Base-by-base conservation (phyloP, 2,797 vertebrate species). In the Phoeniculus purpureus region DNA sequence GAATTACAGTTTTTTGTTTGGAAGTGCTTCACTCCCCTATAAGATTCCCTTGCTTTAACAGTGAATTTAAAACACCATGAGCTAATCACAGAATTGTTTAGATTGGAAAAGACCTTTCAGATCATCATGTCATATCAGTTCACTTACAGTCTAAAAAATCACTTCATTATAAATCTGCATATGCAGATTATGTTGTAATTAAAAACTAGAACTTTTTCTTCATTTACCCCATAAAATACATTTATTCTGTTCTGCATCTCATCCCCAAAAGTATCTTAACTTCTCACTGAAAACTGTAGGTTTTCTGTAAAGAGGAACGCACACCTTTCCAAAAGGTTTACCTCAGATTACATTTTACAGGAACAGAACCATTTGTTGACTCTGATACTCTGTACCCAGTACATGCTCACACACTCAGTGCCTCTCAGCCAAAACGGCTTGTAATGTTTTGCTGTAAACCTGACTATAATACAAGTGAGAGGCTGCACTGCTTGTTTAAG, bases 401-500 rank as follows among this genome's bases (percentile, higher is more conserved):
- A 14, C 9, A 47, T 66, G 23, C 45, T 66, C 56, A 58, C 66
- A 48, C 9, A 72, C 93, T 87, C 83, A 51, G 52, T 71, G 92
- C 65, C 56, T 89, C 60, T 80, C 73, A 45, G 47, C 78, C 95
- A 82, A 94, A 92, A 92, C 67, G 87, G 90, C 50, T 77, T 3
- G 0, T 32, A 51, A 68, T 4, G 6, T 66, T n/a, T 60, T 91
- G 23, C 80, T 78, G 66, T 68, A 84, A 90, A 88, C 67, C 68
- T 77, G 40, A 60, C 64, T 40, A 29, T 59, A 71, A 68, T 71
- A 29, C 1, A 47, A 92, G 47, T 40, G 66, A 94, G 70, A 70
- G 56, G 17, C 45, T 88, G 51, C 29, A 79, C 94, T 92, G 64
- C 17, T 34, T 62, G 67, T 87, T 67, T 72, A 76, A 31, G 68